A percentile compares a stretch with the other conserved stretches of the same genome.
These are phyloP conservation scores for Scartelaos histophorus DNA, from an alignment of 2,113 vertebrate species.

Conservation along the genomic window DNA sequence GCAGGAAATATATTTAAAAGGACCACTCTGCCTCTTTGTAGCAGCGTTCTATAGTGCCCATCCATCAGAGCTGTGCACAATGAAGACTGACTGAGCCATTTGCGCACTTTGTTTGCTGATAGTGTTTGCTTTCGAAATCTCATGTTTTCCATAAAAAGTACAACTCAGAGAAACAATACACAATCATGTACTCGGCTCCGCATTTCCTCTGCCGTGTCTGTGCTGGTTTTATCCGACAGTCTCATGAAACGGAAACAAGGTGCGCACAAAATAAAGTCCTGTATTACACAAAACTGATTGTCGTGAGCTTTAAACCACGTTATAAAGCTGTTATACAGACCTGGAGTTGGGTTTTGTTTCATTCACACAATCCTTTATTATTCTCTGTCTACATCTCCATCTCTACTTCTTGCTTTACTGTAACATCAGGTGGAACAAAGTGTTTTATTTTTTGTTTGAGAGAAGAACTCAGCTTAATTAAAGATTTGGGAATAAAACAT, in stretches of 20 bases:
- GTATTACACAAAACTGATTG: no score
- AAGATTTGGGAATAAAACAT: no score
- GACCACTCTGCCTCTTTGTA: constrained; percentile 43
- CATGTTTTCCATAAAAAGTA: constrained; percentile 45
- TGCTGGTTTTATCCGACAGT: constrained; percentile 7
- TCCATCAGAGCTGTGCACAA: constrained; percentile 60
- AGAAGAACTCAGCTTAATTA: no score
- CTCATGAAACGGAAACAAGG: constrained; percentile 26
- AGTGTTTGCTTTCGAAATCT: constrained; percentile 62
- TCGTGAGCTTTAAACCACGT: no score
- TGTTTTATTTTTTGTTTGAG: no score
- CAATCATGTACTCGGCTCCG: constrained; percentile 20
- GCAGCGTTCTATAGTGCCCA: constrained; percentile 51
- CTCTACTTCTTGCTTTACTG: no score
- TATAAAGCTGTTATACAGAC: no score
- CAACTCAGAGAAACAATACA: constrained; percentile 13
- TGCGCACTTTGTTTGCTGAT: constrained; percentile 70
- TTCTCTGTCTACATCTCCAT: no score
- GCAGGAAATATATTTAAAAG: constrained; percentile 28
- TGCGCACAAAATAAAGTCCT: no score
- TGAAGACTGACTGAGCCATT: constrained; percentile 64
- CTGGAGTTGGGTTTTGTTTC: no score
- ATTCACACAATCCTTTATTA: no score
- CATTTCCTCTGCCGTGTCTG: constrained; percentile 8
- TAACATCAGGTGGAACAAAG: no score